Percentiles rank a stretch among this genome's conserved stretches.
Conservation (phyloP, 2,888 invertebrate species). For the Parnassius mnemosyne region DNA sequence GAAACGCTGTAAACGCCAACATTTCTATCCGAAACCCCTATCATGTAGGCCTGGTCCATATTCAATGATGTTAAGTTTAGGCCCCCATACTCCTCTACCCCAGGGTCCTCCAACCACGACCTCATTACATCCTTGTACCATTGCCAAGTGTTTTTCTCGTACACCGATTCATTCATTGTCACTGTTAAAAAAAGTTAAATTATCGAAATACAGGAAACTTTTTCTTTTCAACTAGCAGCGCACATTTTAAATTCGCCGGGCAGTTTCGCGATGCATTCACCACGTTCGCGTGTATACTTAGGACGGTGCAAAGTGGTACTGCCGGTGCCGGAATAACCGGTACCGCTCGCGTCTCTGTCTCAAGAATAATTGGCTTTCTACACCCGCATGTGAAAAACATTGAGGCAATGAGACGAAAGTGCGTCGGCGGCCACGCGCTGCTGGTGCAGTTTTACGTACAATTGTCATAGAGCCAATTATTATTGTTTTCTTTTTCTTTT, state of each 20-base stretch:
- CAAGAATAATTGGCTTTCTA: slow-evolving; percentile 59
- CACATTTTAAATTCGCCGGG: slow-evolving; percentile 20
- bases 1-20: slow-evolving; percentile 84
- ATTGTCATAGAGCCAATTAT: too few relatives aligned
- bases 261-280: slow-evolving; percentile 11
- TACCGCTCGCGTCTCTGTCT: slow-evolving; percentile 33
- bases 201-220: neutral
- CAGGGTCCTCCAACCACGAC: slow-evolving; percentile 82
- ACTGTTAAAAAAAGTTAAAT: slow-evolving; percentile 2
- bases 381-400: slow-evolving; percentile 48
- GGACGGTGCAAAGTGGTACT: slow-evolving; percentile 32
- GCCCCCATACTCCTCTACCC: slow-evolving; percentile 68
- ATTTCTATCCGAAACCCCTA: slow-evolving; percentile 55
- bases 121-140: slow-evolving; percentile 67
- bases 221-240: slow-evolving; percentile 14
- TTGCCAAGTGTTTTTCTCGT: slow-evolving; percentile 60
- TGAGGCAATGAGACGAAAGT: slow-evolving; percentile 55
- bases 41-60: slow-evolving; percentile 85
- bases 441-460: slow-evolving; percentile 28
- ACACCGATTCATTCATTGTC: slow-evolving; percentile 57
- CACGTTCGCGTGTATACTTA: slow-evolving; percentile 30
- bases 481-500: too few relatives aligned
- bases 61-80: slow-evolving; percentile 79
- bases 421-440: slow-evolving; percentile 33
- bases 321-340: slow-evolving; percentile 46